Evolutionary conservation across 2,113 vertebrate genomes (phyloP), one percentile per base, ranked within the genome.

Genomic region (Hiodon tergisus): DNA sequence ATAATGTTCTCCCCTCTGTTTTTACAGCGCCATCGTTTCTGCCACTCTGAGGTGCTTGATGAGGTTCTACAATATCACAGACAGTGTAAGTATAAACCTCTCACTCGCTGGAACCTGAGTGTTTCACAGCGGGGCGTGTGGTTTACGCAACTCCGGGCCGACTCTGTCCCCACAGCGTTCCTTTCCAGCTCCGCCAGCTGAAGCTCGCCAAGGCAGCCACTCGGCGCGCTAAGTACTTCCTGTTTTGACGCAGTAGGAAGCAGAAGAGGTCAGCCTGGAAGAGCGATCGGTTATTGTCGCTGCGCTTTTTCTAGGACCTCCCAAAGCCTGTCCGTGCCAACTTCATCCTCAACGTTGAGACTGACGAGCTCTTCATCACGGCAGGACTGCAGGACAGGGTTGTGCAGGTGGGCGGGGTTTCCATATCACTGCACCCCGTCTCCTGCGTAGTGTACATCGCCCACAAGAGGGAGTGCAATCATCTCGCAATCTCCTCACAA

Each of bases 301-400:
- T 75, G 5, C 60, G 11, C 75, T 63, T 9, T 13, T 60, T 67
- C 16, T 81, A 94, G 92, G 93, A 94, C 82, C 88, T 93, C 6
- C 91, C 91, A 0, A 91, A 87, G 79, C 86, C 91, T 6, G 50
- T 89, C 46, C 79, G 87, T 78, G 91, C 93, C 69, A 93, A 90
- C 84, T 93, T 93, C 78, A 92, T 94, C 72, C 88, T 94, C 48
- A 92, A 88, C 0, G 92, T 94, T 70, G 93, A 94, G 85, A 91
- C 86, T 0, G 93, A 94, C 6, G 93, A 94, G 78, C 89, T 94
- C 5, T 91, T 92, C 80, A 94, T 94, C 51, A 93, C 91, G 0
- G 93, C 93, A 0, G 93, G 93, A 2, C 84, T 94, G 10, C 93
- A 94, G 83, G 93, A 94, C 83, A 80, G 92, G 77, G 92, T 93